phyloP scores from a whole-genome alignment of 1,140 invertebrate genomes.

The Muscidifurax raptorellus region DNA sequence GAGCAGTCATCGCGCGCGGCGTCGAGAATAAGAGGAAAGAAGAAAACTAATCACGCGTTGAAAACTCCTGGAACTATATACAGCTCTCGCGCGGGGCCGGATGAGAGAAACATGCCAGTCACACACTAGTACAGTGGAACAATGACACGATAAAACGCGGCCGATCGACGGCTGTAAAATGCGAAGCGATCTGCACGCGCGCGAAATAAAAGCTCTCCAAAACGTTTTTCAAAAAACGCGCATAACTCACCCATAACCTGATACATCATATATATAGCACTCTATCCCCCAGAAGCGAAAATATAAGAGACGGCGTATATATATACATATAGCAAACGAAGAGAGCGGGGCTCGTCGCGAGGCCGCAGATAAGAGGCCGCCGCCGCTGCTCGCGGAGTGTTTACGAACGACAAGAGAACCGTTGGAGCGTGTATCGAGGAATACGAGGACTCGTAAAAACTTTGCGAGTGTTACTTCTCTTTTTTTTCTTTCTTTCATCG shows the following conservation, averaged over 20 bases:
- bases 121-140: neutral
- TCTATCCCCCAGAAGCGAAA: too few species aligned
- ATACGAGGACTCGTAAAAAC: neutral
- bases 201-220: too few species aligned
- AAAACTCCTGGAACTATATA: too few species aligned
- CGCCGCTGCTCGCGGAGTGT: neutral
- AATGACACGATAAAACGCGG: neutral
- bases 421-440: neutral
- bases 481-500: neutral
- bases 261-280: too few species aligned
- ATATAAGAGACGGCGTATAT: neutral
- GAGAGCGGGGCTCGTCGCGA: neutral
- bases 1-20: too few species aligned
- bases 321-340: too few species aligned
- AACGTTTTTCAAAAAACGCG: neutral
- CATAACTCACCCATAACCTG: neutral
- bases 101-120: too few species aligned
- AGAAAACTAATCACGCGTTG: too few species aligned
- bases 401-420: slow-evolving; percentile 1
- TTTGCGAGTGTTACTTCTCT: neutral
- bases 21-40: too few species aligned
- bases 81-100: too few species aligned
- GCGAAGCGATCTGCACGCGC: too few species aligned
- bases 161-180: neutral
- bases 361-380: neutral